Conservation (phyloP, 2,113 vertebrate species). For the Empidonax alnorum region DNA sequence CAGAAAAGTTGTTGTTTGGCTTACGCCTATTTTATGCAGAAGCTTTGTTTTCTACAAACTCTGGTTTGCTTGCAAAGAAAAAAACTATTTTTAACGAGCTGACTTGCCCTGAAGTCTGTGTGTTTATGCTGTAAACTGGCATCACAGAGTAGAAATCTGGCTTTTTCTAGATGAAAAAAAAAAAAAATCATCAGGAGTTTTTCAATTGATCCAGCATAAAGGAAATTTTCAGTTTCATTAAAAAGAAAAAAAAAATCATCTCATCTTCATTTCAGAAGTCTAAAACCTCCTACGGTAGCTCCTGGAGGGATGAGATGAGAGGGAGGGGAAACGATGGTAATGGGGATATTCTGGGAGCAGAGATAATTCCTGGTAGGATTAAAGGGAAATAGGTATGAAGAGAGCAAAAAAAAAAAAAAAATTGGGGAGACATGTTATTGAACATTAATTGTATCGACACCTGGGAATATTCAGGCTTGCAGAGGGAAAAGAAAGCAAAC, state of each 20-base stretch:
- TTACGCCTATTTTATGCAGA: neutral
- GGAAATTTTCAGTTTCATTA: neutral
- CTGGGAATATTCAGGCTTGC: neutral
- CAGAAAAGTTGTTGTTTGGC: neutral
- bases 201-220: neutral
- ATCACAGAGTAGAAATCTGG: neutral
- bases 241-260: neutral
- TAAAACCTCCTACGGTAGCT: neutral
- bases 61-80: neutral
- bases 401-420: neutral
- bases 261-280: neutral
- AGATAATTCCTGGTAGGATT: neutral
- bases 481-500: neutral
- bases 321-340: neutral
- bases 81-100: neutral
- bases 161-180: neutral
- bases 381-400: neutral
- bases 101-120: slow-evolving; percentile 7
- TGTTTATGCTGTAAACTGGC: neutral
- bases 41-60: slow-evolving; percentile 13
- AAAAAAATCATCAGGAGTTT: neutral
- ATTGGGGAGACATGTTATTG: neutral
- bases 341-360: neutral
- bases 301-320: neutral
- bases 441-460: neutral